Evolutionary conservation across 2,113 vertebrate genomes (phyloP), one percentile per base, ranked within the genome.

Genomic region (Pygoscelis adeliae): DNA sequence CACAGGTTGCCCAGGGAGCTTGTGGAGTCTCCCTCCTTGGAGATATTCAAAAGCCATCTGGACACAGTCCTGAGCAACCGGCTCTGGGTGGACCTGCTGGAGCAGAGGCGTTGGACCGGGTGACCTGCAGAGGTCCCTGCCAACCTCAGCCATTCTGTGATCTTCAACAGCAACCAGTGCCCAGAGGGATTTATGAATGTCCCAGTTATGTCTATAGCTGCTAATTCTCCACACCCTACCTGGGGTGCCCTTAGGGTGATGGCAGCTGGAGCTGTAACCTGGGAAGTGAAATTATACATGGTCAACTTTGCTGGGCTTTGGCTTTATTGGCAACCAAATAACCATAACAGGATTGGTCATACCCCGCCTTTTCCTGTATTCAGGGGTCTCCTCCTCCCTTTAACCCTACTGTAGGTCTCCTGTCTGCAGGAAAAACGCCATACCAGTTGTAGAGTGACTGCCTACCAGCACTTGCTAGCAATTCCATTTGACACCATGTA

Each of bases 1-100:
- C 21, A 71, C 8, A 53, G 7, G 21, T 27, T 58, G 14, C 32
- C 17, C 40, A 50, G 7, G 12, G 5, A 46, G 15, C 6, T 14
- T 19, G 11, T 62, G 18, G 15, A 40, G 18, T 49, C 8, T 72
- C 40, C 29, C 3, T 46, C 17, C 18, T 46, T 46, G 27, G 34
- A 63, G 27, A 30, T 21, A 15, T 6, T 87, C 2, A 1, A n/a
- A 66, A 83, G 11, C 5, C 2, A 1, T 21, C 46, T 42, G 15
- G 23, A 27, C 1, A 3, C 5, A 9, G 5, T 47, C 16, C 47
- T 63, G 47, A 9, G 8, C 8, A 47, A 11, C 10, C 5, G 2
- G 6, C 4, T n/a, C 10, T 32, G 9, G 38, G 15, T n/a, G 30
- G 3, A 20, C 14, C 11, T 15, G 12, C 18, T 32, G 36, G 36